Conservation (phyloP, 1,140 invertebrate species). For the Cherax destructor region DNA sequence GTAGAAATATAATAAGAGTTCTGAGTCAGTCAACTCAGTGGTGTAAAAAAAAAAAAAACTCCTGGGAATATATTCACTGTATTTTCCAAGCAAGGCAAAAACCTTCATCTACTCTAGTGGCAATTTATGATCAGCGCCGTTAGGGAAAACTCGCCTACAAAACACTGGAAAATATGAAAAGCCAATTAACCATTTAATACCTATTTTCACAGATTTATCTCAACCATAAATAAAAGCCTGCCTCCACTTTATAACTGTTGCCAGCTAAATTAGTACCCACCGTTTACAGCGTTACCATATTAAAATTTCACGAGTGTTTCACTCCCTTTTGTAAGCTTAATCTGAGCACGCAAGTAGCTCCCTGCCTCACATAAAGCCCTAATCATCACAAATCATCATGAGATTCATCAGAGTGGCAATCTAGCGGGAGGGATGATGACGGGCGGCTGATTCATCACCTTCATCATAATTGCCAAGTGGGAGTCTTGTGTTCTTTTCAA, state of each 20-base stretch:
- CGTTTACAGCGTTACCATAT: neutral
- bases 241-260: neutral
- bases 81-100: no score
- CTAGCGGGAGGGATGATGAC: neutral
- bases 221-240: no score
- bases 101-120: no score
- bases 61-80: no score
- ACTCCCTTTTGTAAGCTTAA: neutral
- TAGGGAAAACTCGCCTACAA: no score
- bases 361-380: neutral
- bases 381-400: slow-evolving; percentile 10
- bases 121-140: no score
- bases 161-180: no score
- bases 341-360: neutral
- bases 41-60: no score
- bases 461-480: neutral
- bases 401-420: neutral
- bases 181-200: no score
- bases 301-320: neutral
- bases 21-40: no score
- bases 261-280: neutral
- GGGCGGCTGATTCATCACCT: neutral
- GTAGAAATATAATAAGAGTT: no score
- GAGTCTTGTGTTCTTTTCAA: neutral
- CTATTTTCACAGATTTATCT: no score